phyloP scores from a whole-genome alignment of 2,113 vertebrate species.

The Sakesphorus luctuosus region DNA sequence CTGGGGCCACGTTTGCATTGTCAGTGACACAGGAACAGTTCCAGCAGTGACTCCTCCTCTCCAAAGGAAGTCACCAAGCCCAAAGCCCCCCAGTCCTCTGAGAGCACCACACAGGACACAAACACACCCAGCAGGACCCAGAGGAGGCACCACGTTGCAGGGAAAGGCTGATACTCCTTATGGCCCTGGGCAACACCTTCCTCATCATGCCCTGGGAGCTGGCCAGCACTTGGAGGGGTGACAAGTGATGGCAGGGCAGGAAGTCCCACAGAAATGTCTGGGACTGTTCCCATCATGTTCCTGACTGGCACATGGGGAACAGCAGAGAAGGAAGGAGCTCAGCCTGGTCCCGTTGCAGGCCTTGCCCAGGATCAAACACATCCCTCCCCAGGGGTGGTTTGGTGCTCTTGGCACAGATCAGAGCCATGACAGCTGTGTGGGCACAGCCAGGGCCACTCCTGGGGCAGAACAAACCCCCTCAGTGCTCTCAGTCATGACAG shows the following conservation, averaged over 20 bases:
- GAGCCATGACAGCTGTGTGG: neutral
- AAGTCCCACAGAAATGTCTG: neutral
- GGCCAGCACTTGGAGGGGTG: accelerated
- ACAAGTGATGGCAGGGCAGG: too few species aligned
- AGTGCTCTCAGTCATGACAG: accelerated
- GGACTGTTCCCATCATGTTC: neutral
- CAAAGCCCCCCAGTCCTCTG: neutral
- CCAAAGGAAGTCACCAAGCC: neutral
- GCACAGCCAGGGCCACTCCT: too few species aligned
- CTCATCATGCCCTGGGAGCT: neutral
- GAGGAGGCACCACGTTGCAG: neutral
- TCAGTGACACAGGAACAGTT: neutral
- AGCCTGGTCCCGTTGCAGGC: neutral
- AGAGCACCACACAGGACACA: accelerated
- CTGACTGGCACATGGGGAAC: neutral
- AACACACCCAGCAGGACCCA: neutral
- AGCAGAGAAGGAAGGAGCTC: neutral
- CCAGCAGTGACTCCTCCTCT: neutral
- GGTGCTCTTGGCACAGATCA: accelerated
- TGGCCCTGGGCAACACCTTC: neutral
- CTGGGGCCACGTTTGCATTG: accelerated
- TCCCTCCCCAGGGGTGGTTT: neutral
- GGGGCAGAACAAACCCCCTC: neutral
- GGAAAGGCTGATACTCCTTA: neutral
- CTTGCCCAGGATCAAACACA: neutral